A percentile compares a stretch with the other conserved stretches of the same genome.
Conservation (phyloP, 1,140 invertebrate genomes). For the Drosophila punjabiensis region DNA sequence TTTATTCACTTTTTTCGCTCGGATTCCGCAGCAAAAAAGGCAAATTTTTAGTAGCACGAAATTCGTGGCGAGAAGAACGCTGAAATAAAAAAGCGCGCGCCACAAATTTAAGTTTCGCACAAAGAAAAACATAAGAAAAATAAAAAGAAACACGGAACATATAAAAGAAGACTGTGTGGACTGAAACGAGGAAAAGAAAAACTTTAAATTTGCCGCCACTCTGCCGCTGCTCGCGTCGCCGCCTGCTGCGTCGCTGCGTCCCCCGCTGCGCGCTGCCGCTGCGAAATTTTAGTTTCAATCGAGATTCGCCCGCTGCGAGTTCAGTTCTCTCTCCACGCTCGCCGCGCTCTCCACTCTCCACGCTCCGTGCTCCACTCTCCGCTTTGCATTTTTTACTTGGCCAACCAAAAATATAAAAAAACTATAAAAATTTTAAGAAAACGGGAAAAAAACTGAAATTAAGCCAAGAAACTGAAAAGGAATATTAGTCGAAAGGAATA, state of each 20-base stretch:
- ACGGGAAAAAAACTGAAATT: conserved; percentile 14
- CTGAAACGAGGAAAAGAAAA: conserved; percentile 5
- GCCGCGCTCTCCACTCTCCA: conserved; percentile 10
- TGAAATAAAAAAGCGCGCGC: conserved; percentile 32
- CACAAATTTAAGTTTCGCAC: conserved; percentile 31
- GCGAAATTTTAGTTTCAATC: conserved; percentile 38
- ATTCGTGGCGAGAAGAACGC: conserved; percentile 72
- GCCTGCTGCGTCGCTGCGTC: conserved; percentile 9
- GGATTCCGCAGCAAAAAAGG: conserved; percentile 59
- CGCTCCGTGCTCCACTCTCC: conserved; percentile 21
- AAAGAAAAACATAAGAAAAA: conserved; percentile 5
- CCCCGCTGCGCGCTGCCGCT: conserved; percentile 30
- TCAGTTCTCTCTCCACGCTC: conserved; percentile 31
- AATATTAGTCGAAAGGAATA: conserved; percentile 1
- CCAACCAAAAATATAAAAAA: conserved; percentile 6
- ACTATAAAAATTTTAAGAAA: background rate
- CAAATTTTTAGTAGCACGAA: conserved; percentile 67
- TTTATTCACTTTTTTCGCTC: conserved; percentile 60
- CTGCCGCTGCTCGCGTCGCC: conserved; percentile 18
- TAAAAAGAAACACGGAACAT: background rate
- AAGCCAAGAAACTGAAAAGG: conserved; percentile 19
- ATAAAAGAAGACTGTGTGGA: background rate
- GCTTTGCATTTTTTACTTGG: conserved; percentile 23
- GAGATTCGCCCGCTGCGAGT: conserved; percentile 38
- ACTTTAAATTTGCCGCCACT: conserved; percentile 33